phyloP scores from a whole-genome alignment of 1,140 invertebrate species.

The Wasmannia auropunctata region DNA sequence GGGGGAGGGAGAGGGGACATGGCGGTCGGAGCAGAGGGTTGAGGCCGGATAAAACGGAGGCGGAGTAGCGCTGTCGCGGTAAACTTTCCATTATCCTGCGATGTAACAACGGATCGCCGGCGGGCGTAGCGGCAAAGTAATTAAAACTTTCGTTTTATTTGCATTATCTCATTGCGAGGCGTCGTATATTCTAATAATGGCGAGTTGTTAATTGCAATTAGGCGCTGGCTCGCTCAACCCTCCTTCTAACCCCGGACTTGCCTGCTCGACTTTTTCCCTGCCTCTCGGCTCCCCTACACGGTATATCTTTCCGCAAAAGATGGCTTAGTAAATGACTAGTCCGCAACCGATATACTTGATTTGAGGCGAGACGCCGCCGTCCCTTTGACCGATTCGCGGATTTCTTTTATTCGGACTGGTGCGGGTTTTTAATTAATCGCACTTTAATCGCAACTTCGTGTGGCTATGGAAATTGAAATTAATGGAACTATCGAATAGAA shows the following conservation, averaged over 20 bases:
- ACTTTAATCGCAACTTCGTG: not conserved
- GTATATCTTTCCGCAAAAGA: slow-evolving; percentile 14
- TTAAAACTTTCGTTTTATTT: slow-evolving; percentile 86
- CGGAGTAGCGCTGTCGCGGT: slow-evolving; percentile 77
- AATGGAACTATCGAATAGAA: not conserved
- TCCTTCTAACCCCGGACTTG: slow-evolving; percentile 40
- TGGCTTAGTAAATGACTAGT: slow-evolving; percentile 8
- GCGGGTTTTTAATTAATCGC: slow-evolving; percentile 9
- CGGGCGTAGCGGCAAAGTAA: slow-evolving; percentile 83
- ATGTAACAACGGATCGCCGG: slow-evolving; percentile 81
- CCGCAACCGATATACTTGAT: not conserved
- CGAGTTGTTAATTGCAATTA: slow-evolving; percentile 85
- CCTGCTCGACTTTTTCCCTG: slow-evolving; percentile 41
- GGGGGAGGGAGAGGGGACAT: slow-evolving; percentile 18
- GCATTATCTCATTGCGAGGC: slow-evolving; percentile 85
- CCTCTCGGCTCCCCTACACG: not conserved
- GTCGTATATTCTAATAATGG: slow-evolving; percentile 85
- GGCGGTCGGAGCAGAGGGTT: slow-evolving; percentile 34
- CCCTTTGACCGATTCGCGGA: slow-evolving; percentile 21
- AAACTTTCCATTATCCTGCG: slow-evolving; percentile 83
- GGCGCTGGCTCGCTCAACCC: slow-evolving; percentile 75
- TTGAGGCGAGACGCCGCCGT: slow-evolving; percentile 1
- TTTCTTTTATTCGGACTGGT: not conserved
- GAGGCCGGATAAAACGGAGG: slow-evolving; percentile 56
- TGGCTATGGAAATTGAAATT: not conserved